Conservation (phyloP, 1,140 invertebrate genomes). For the Orius laevigatus region DNA sequence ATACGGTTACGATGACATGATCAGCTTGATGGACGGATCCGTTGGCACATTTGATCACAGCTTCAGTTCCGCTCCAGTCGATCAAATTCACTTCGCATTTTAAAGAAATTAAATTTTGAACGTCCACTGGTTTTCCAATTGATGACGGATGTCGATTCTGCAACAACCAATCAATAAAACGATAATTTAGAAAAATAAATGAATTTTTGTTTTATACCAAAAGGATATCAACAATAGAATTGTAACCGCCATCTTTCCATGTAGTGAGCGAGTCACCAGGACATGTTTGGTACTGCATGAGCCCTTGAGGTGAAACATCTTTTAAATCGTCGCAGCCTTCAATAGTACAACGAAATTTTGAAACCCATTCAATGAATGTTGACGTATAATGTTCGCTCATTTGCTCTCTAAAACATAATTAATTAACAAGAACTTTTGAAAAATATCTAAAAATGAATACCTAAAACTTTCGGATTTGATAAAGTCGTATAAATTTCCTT, state of each 20-base stretch:
- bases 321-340: constrained; percentile 41
- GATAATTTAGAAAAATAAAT: too few relatives aligned
- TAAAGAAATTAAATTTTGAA: constrained; percentile 28
- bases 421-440: too few relatives aligned
- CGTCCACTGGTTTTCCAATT: not conserved
- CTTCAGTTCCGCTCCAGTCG: constrained; percentile 25
- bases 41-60: constrained; percentile 36
- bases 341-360: constrained; percentile 22
- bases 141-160: not conserved
- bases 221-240: constrained; percentile 37
- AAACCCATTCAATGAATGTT: too few relatives aligned
- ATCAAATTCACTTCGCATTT: constrained; percentile 33
- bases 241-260: constrained; percentile 44
- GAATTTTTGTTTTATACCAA: constrained; percentile 30
- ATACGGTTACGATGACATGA: constrained; percentile 48
- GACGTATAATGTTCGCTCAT: too few relatives aligned
- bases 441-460: too few relatives aligned
- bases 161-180: not conserved
- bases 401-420: too few relatives aligned
- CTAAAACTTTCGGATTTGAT: too few relatives aligned
- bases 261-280: constrained; percentile 30
- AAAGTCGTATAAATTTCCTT: too few relatives aligned
- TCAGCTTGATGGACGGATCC: constrained; percentile 38
- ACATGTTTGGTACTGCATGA: constrained; percentile 29
- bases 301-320: constrained; percentile 36